Evolutionary conservation across 2,797 vertebrate genomes (phyloP), one percentile per base, ranked within the genome.

Genomic region (Sebastes jordani): DNA sequence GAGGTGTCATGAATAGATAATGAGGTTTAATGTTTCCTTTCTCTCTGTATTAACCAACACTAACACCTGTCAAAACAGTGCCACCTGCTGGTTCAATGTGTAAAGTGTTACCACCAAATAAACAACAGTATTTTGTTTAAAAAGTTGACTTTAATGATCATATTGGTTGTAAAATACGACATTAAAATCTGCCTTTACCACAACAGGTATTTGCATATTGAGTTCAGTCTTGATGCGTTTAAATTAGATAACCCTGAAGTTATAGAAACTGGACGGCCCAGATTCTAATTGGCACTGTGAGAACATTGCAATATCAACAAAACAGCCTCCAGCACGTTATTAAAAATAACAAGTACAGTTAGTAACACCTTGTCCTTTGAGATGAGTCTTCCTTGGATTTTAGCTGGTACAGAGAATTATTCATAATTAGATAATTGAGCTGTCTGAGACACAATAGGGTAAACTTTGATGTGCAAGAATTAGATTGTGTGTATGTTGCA

Each of bases 51-150:
- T 66, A 75, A 74, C 52, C 3, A 13, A 73, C 32, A 74, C 67
- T 70, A 88, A 91, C 77, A 79, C 29, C 8, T 83, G 79, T 49
- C 72, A 46, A 38, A 13, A 88, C 88, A 90, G 84, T 87, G 89
- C 84, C 93, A 91, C 84, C 94, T 92, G 78, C 88, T 92, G 94
- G 91, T 69, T 63, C 3, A 63, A 74, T 46, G 13, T 86, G 62
- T 69, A 6, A 85, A 80, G 32, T 62, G 58, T 70, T 63, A 11
- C 25, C 29, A 85, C 36, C 55, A 76, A 86, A 89, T 87, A 89
- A 85, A 89, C 23, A 38, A 83, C 56, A 71, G 61, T 67, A 71
- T 62, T 80, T 76, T 79, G 20, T 80, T 71, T 61, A 34, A 58
- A 61, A 46, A 86, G 8, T 32, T 55, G 20, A 16, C 11, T 85